Evolutionary conservation across 2,797 vertebrate genomes (phyloP), one percentile per base, ranked within the genome.

Genomic region (Myotis planiceps): DNA sequence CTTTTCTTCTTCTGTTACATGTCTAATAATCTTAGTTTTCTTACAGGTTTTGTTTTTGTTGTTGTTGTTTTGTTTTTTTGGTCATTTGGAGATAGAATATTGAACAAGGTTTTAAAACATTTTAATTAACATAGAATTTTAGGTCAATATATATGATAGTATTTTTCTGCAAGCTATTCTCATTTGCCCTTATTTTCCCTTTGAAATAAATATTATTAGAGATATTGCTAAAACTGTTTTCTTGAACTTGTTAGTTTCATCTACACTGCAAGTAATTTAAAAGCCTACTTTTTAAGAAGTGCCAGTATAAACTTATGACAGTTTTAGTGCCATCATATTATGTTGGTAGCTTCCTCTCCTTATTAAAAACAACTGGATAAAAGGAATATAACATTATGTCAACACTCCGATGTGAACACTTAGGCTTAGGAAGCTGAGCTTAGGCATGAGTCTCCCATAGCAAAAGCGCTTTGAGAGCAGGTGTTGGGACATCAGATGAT

Each of bases 141-240:
- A 75, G 12, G 2, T 75, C 29, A 80, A 32, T 4, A 49, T 23
- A 78, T 10, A 15, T 13, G 7, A 86, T n/a, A 13, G 2, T 39
- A 53, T 51, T 89, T 93, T 71, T 71, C 45, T 69, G 12, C 2
- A 66, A 66, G 49, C 1, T 19, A 12, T 68, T 68, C 65, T n/a
- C 74, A 80, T n/a, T 42, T 68, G 9, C n/a, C 39, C 18, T 9
- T n/a, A 29, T 90, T 84, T 12, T 47, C 89, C 10, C 25, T 34
- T 88, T 39, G 65, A 87, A 97, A 75, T 65, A 19, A 65, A 1
- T 65, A 69, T 90, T 94, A 75, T 82, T 27, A 79, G 19, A 49
- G 18, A 39, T 34, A 39, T 25, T 6, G 14, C 81, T 79, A 85
- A 47, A 27, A 5, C 10, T 72, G 16, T 16, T 58, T 42, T 8